Conservation (phyloP, 2,113 vertebrate genomes). For the Gymnorhina tibicen region DNA sequence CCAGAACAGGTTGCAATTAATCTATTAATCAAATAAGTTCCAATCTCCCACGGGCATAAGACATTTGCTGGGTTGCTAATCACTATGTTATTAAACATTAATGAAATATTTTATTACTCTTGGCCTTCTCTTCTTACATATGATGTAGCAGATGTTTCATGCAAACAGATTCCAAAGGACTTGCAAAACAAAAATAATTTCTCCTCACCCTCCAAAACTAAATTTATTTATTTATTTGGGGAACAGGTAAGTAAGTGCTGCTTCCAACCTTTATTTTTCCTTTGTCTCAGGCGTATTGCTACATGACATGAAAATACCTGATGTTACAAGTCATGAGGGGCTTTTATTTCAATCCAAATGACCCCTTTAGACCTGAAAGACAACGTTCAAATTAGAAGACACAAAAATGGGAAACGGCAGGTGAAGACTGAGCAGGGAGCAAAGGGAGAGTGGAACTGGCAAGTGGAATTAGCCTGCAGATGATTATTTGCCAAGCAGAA, state of each 20-base stretch:
- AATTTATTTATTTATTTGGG: background rate
- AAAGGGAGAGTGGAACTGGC: background rate
- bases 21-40: constrained; percentile 47
- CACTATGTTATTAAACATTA: constrained; percentile 48
- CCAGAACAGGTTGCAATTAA: constrained; percentile 27
- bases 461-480: background rate
- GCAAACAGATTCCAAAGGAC: background rate
- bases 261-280: background rate
- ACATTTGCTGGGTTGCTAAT: constrained; percentile 26
- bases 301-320: background rate
- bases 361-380: background rate
- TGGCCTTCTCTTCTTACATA: constrained; percentile 34
- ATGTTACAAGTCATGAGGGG: background rate
- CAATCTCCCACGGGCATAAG: background rate
- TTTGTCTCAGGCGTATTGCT: background rate
- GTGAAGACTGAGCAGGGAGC: background rate
- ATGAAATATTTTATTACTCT: constrained; percentile 53
- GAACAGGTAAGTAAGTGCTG: background rate
- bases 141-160: constrained; percentile 21
- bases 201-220: background rate
- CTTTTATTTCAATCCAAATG: background rate
- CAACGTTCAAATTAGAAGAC: background rate
- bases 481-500: constrained; percentile 1
- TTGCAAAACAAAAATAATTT: background rate
- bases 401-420: background rate